Conservation (phyloP, 37 sponge, comb jelly and placozoan genomes). For the Oscarella lobularis region DNA sequence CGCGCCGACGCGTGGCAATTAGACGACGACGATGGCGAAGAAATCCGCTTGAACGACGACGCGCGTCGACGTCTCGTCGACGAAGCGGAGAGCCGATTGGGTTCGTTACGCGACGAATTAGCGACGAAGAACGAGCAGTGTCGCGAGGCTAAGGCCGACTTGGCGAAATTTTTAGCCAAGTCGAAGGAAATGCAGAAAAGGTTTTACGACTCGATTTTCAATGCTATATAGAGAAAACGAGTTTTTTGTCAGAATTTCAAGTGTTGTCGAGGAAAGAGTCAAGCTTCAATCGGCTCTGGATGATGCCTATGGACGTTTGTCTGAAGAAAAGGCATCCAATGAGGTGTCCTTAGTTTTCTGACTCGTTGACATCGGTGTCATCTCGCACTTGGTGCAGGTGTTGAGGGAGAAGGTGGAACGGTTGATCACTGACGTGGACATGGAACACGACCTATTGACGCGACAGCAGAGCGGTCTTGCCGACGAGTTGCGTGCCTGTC, state of each 20-base stretch:
- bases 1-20: not conserved
- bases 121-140: not conserved
- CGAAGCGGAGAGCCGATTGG: not conserved
- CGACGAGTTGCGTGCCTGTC: too few relatives aligned
- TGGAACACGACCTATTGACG: too few relatives aligned
- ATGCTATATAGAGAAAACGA: not conserved
- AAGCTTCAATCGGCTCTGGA: not conserved
- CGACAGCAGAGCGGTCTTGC: too few relatives aligned
- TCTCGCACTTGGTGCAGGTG: too few relatives aligned
- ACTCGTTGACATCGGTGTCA: too few relatives aligned
- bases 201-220: not conserved
- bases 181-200: not conserved
- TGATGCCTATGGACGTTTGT: not conserved
- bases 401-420: too few relatives aligned
- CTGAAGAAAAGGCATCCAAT: not conserved
- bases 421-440: too few relatives aligned
- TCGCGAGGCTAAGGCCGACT: not conserved
- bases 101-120: not conserved
- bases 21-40: too few relatives aligned
- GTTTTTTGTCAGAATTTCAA: not conserved
- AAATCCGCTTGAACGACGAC: too few relatives aligned
- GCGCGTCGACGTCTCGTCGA: not conserved
- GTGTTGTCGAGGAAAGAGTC: not conserved
- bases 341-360: too few relatives aligned
- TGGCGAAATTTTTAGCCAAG: not conserved